phyloP scores from a whole-genome alignment of 2,113 vertebrate species.

The Diadophis punctatus region DNA sequence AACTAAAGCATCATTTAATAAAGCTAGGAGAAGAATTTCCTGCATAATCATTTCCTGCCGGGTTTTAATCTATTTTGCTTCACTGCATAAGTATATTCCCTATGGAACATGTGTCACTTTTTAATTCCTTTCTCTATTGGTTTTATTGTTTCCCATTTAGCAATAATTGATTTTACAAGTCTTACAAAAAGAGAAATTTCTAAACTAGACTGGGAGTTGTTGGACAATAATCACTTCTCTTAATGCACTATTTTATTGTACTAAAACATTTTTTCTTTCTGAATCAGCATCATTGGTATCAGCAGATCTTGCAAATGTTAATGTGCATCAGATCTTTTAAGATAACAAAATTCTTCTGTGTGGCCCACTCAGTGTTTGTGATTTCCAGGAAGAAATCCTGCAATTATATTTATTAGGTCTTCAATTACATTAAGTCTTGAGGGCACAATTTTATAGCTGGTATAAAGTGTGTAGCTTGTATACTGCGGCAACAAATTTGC shows the following conservation, averaged over 20 bases:
- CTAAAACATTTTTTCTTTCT: neutral
- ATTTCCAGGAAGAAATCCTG: neutral
- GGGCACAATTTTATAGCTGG: neutral
- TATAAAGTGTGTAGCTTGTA: neutral
- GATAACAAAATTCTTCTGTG: neutral
- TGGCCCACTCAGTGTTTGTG: neutral
- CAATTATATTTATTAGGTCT: neutral
- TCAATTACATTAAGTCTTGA: neutral
- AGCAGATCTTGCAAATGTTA: neutral
- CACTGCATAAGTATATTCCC: neutral
- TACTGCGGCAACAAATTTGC: neutral
- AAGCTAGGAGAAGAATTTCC: neutral
- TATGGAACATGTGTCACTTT: neutral
- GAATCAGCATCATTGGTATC: neutral
- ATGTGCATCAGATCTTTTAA: neutral
- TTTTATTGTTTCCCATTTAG: conserved; percentile 29
- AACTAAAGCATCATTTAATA: neutral
- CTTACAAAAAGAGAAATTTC: neutral
- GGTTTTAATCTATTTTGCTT: conserved; percentile 11
- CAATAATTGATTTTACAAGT: conserved; percentile 6
- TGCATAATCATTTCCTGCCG: neutral
- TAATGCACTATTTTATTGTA: neutral
- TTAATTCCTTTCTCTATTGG: conserved; percentile 12
- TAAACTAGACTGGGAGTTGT: conserved; percentile 11
- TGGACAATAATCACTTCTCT: neutral